Evolutionary conservation across 2,797 vertebrate genomes (phyloP), one percentile per base, ranked within the genome.

Genomic region (Acridotheres tristis): DNA sequence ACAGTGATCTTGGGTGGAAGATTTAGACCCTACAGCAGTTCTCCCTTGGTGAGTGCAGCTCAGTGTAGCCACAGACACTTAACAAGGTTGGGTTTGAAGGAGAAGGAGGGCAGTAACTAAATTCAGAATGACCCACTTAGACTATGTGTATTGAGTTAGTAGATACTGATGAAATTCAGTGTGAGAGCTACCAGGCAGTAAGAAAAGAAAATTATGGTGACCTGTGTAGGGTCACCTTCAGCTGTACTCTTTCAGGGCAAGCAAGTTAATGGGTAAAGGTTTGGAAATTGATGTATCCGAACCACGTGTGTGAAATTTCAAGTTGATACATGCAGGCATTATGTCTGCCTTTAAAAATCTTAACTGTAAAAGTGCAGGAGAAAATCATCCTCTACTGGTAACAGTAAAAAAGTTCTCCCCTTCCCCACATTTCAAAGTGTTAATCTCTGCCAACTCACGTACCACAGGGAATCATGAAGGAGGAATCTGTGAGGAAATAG

Each of bases 51-150:
- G 7, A 78, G 32, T 15, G 20, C 51, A 71, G 65, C 32, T 93
- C 48, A 45, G 16, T 5, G 1, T 51, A 93, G 53, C 85, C 89
- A 69, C 48, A 93, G 86, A 48, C 5, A 5, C 13, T 1, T 88
- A 72, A 85, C 23, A 34, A 91, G 87, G 86, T 62, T 92, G 89
- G 57, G n/a, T 81, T 76, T 77, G 20, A 47, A 66, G 1, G 2
- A 57, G 83, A 94, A 96, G 45, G 84, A 95, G 90, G 96, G 43
- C 96, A 93, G 83, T 71, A 90, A 88, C 85, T 95, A 96, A 95
- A 95, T 93, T 94, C 89, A 81, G 96, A 96, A 83, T 6, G 74
- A 92, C 93, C 95, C 95, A 92, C 45, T 83, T 96, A 92, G 65
- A 57, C 62, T 68, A 15, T 48, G 72, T 12, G 11, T 91, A 68